phyloP scores from a whole-genome alignment of 2,888 invertebrate species.

The Lasius platythorax region DNA sequence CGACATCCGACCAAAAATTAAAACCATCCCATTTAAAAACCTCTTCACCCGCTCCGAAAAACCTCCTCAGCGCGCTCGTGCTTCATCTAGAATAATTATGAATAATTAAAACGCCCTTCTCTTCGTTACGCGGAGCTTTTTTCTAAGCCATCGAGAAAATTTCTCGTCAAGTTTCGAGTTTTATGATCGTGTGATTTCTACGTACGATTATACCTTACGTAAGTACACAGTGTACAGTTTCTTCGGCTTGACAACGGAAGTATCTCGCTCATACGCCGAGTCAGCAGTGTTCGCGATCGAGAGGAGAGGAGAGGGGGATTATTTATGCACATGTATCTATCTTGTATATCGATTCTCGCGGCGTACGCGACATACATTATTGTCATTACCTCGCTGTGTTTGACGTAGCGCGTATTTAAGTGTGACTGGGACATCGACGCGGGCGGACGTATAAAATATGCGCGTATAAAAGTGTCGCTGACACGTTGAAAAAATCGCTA shows the following conservation, averaged over 20 bases:
- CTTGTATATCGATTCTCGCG: slow-evolving; percentile 40
- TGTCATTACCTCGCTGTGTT: slow-evolving; percentile 29
- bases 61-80: neutral
- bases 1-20: slow-evolving; percentile 48
- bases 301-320: slow-evolving; percentile 7
- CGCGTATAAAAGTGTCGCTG: slow-evolving; percentile 64
- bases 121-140: neutral
- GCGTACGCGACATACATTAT: slow-evolving; percentile 40
- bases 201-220: neutral
- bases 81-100: neutral
- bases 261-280: neutral
- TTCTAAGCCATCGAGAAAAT: neutral
- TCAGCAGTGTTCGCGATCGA: slow-evolving; percentile 5
- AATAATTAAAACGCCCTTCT: neutral
- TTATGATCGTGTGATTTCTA: neutral
- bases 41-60: neutral
- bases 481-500: slow-evolving; percentile 70
- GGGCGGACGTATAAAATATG: slow-evolving; percentile 30
- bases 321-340: slow-evolving; percentile 35
- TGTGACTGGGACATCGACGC: slow-evolving; percentile 26
- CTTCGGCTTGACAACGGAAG: neutral
- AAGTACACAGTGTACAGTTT: neutral
- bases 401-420: slow-evolving; percentile 39
- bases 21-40: slow-evolving; percentile 37
- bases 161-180: neutral